These are phyloP conservation scores for Encarsia formosa DNA, from an alignment of 2,888 invertebrate species.

Conservation along the genomic window DNA sequence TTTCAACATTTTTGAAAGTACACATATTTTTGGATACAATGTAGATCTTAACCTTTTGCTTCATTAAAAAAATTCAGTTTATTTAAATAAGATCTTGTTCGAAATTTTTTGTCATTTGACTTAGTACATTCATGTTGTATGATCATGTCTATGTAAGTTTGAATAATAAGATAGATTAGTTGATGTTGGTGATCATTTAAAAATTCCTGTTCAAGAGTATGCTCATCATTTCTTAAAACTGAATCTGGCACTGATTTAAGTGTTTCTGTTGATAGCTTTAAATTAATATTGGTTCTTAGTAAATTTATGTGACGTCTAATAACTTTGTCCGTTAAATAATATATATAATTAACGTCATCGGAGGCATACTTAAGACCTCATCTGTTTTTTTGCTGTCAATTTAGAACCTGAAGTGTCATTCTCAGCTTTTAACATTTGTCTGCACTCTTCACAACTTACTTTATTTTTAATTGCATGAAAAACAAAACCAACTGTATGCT, in stretches of 20 bases:
- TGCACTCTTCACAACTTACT: conserved; percentile 13
- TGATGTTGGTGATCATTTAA: conserved; percentile 3
- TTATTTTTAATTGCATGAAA: conserved; percentile 7
- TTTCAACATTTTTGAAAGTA: too few relatives aligned
- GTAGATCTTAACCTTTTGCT: too few relatives aligned
- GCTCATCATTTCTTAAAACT: conserved; percentile 9
- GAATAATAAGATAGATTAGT: background rate
- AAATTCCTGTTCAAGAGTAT: background rate
- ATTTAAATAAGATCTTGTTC: background rate
- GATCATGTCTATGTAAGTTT: background rate
- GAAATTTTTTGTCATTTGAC: background rate
- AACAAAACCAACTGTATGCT: conserved; percentile 9
- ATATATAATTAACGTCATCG: conserved; percentile 20
- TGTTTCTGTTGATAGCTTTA: conserved; percentile 12
- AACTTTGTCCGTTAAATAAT: conserved; percentile 17
- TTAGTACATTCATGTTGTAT: background rate
- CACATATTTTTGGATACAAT: too few relatives aligned
- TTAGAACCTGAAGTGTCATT: background rate
- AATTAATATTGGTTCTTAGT: conserved; percentile 7
- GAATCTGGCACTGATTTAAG: conserved; percentile 10
- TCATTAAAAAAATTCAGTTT: background rate
- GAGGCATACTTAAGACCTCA: conserved; percentile 19
- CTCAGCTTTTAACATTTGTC: background rate
- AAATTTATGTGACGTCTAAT: conserved; percentile 4
- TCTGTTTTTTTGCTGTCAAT: conserved; percentile 19